Base-by-base conservation (phyloP, 30 jellyfish, hydroid and myxozoan genomes). In the Mastigias papua region DNA sequence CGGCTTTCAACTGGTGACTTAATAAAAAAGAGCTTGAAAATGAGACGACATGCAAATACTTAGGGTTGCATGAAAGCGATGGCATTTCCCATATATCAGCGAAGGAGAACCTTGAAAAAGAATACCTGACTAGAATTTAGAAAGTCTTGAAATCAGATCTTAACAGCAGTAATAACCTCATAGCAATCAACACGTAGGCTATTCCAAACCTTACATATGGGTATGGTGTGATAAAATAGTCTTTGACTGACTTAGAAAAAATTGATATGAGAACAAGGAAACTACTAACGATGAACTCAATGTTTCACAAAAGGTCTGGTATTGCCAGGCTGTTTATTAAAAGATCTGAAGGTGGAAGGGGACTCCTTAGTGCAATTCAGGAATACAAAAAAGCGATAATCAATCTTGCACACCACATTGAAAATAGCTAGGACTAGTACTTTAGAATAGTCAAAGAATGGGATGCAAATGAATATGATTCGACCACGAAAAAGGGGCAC, bases 181-280 rank as follows among this genome's bases (percentile, higher is more conserved):
- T 37, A 11, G 54, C 54, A 3, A 37, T 37, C 6, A 37, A 37
- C 54, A 3, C 54, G 54, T 37, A 51, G 78, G 78, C 54, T 2
- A 23, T 25, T 34, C 54, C 78, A n/a, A 76, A 10, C n/a, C 42
- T 75, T 79, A 75, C n/a, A n/a, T n/a, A n/a, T n/a, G 71, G 86
- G 8, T 37, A 37, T 6, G 54, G 10, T 37, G 86, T 35, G 17
- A 50, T 35, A 46, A 21, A 9, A 75, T 27, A 79, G 42, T n/a
- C n/a, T n/a, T n/a, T n/a, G n/a, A n/a, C n/a, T n/a, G n/a, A 48
- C 79, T 75, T 9, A 75, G 79, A 75, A 79, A n/a, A 79, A 79
- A 75, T 75, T 46, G 66, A 70, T 31, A 70, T 67, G 30, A 33
- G 28, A 66, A 70, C 66, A 5, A 70, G 66, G 30, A 27, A 29